Base-by-base conservation (phyloP, 2,797 vertebrate species). In the Hypotaenidia philippensis region DNA sequence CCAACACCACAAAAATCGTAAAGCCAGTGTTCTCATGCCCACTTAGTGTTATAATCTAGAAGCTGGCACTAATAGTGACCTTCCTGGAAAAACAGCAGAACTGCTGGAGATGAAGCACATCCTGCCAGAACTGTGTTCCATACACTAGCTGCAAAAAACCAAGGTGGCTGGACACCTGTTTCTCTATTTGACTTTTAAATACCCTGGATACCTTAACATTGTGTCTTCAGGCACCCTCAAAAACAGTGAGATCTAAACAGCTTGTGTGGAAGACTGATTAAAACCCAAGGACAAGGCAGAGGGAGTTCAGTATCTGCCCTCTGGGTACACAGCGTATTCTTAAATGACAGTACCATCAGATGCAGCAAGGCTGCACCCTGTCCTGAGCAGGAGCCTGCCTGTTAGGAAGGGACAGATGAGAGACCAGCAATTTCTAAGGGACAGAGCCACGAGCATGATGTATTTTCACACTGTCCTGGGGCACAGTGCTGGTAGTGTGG, bases 351-450 rank as follows among this genome's bases (percentile, higher is more conserved):
- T 3, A 6, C 27, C 60, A 6, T 20, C 34, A 26, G 20, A 40
- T 1, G 12, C 59, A n/a, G 21, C 44, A 40, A n/a, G 22, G 38
- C 55, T 56, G 14, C n/a, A 11, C 50, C 44, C 25, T 9, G 13
- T 4, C 40, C 40, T 71, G 41, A 34, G 49, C n/a, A 27, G 49
- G 8, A 66, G 17, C 27, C 66, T 61, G 49, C 13, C 16, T 45
- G 23, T 7, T 2, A 1, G 26, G 26, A 49, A 27, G 34, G 18
- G 5, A 19, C 23, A 31, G 10, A 36, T 1, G 1, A 56, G 1
- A 3, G 21, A 32, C 20, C 11, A 53, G 8, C 29, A 7, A 34
- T 60, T 52, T 26, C 15, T 29, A 41, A 66, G 31, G 38, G 29
- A 59, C 60, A 17, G 8, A 5, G 36, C 44, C n/a, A 23, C 11